phyloP scores from a whole-genome alignment of 2,113 vertebrate genomes.

The Corythaeola cristata region DNA sequence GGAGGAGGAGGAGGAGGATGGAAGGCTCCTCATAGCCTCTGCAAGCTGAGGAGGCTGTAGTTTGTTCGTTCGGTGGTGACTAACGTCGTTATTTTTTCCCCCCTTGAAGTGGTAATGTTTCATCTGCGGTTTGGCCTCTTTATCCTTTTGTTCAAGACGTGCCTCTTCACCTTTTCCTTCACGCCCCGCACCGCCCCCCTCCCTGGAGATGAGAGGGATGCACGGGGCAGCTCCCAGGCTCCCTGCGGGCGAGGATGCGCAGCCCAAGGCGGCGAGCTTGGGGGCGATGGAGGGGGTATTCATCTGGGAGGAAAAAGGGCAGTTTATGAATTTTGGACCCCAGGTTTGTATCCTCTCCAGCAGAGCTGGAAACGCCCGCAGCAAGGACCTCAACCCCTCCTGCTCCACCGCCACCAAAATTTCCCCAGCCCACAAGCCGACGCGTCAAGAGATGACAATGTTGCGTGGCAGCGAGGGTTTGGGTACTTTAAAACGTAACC shows the following conservation, averaged over 20 bases:
- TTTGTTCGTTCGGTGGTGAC: conserved; percentile 26
- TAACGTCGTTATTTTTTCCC: conserved; percentile 34
- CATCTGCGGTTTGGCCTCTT: conserved; percentile 16
- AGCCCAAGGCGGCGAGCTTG: accelerated
- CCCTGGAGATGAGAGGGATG: background rate
- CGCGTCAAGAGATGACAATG: background rate
- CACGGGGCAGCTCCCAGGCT: accelerated
- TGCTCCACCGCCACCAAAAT: background rate
- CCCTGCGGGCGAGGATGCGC: background rate
- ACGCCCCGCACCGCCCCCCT: background rate
- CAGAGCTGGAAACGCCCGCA: background rate
- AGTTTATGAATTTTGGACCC: background rate
- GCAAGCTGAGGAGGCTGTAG: background rate
- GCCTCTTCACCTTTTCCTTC: background rate
- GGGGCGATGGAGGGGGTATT: background rate
- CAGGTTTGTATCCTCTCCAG: background rate
- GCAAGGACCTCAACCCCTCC: background rate
- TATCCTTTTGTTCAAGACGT: conserved; percentile 25
- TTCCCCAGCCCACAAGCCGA: background rate
- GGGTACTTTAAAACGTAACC: background rate
- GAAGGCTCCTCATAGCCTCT: background rate
- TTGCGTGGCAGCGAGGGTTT: background rate
- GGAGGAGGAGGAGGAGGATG: background rate
- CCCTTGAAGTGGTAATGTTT: conserved; percentile 39
- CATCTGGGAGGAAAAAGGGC: background rate